A percentile compares a stretch with the other conserved stretches of the same genome.
These are phyloP conservation scores for Periophthalmodon schlosseri DNA, from an alignment of 2,113 vertebrate genomes.

Conservation along the genomic window DNA sequence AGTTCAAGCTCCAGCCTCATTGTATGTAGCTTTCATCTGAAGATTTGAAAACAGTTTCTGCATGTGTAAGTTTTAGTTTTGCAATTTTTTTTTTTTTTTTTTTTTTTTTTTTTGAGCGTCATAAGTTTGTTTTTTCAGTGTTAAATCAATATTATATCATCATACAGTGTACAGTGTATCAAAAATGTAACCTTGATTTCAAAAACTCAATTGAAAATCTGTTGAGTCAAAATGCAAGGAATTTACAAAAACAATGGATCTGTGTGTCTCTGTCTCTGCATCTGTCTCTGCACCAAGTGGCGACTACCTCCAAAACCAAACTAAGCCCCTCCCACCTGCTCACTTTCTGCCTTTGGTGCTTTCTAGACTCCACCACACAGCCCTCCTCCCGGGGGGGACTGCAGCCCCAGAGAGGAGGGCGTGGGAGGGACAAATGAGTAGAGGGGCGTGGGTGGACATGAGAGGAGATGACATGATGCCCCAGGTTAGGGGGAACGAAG, in stretches of 20 bases:
- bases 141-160: neutral
- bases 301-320: conserved; percentile 10
- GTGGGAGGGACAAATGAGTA: conserved; percentile 9
- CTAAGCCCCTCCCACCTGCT: conserved; percentile 27
- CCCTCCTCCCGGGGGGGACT: conserved; percentile 47
- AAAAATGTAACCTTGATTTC: neutral
- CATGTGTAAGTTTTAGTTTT: too few relatives aligned
- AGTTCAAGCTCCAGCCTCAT: too few relatives aligned
- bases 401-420: neutral
- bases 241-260: neutral
- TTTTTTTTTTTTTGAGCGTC: neutral
- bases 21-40: too few relatives aligned
- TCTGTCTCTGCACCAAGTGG: conserved; percentile 33
- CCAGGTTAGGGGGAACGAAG: conserved; percentile 42
- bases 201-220: neutral
- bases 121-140: neutral
- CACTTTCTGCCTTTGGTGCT: conserved; percentile 6
- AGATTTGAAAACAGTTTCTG: too few relatives aligned
- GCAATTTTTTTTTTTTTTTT: too few relatives aligned
- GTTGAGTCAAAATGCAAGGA: neutral
- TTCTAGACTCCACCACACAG: conserved; percentile 3
- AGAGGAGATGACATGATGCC: conserved; percentile 50
- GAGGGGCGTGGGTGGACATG: conserved; percentile 37
- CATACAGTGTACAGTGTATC: neutral
- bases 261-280: neutral